phyloP scores from a whole-genome alignment of 2,888 invertebrate genomes.

The Chloroclystis v-ata region DNA sequence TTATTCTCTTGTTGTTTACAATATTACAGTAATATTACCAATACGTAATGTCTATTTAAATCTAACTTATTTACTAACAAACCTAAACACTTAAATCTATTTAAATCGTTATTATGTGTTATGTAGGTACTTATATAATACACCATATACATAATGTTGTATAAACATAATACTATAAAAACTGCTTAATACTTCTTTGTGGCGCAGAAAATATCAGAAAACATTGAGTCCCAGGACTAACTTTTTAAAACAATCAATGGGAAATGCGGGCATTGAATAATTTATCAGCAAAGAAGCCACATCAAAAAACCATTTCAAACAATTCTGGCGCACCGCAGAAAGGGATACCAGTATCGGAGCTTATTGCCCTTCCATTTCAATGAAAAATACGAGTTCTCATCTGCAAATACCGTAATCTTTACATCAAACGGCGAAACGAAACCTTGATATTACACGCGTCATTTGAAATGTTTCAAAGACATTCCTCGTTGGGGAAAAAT shows the following conservation, averaged over 20 bases:
- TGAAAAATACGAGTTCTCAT: constrained; percentile 63
- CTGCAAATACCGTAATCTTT: constrained; percentile 66
- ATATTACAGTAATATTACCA: no score
- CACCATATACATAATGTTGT: no score
- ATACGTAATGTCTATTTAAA: no score
- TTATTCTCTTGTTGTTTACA: no score
- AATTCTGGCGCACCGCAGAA: constrained; percentile 49
- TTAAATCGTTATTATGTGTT: no score
- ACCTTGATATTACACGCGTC: constrained; percentile 74
- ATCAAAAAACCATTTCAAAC: constrained; percentile 50
- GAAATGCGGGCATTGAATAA: constrained; percentile 16
- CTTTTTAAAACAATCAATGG: constrained; percentile 10
- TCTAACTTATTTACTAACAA: no score
- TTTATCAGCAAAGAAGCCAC: constrained; percentile 44
- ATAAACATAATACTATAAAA: no score
- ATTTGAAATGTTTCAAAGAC: constrained; percentile 76
- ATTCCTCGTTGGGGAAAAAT: constrained; percentile 69
- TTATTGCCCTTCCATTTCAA: constrained; percentile 57
- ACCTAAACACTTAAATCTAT: no score
- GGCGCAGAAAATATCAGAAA: no score
- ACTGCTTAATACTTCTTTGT: no score
- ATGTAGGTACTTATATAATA: no score
- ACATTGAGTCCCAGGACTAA: constrained; percentile 1
- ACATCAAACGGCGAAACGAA: constrained; percentile 68
- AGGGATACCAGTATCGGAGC: constrained; percentile 55